A percentile compares a stretch with the other conserved stretches of the same genome.
Evolutionary conservation across 2,113 vertebrate species (phyloP).

Genomic region (Pelmatolapia mariae): DNA sequence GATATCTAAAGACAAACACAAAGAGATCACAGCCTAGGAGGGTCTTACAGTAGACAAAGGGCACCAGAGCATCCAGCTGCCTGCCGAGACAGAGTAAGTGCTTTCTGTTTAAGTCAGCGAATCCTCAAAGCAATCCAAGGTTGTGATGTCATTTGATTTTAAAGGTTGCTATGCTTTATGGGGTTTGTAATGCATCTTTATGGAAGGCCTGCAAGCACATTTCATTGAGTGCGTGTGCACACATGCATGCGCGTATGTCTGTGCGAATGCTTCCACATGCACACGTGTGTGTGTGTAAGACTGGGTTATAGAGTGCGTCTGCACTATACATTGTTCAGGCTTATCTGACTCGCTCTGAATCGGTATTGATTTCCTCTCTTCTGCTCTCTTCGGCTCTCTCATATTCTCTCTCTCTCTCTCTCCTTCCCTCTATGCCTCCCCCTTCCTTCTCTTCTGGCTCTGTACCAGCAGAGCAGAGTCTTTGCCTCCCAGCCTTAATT

Average conservation of each 20-base stretch:
- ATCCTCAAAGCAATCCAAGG: slow-evolving; percentile 67
- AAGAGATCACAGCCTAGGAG: background rate
- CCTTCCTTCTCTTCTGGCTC: slow-evolving; percentile 36
- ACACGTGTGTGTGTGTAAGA: slow-evolving; percentile 47
- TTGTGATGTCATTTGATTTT: slow-evolving; percentile 73
- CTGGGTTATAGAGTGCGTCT: slow-evolving; percentile 76
- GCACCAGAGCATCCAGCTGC: slow-evolving; percentile 33
- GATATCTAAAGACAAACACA: background rate
- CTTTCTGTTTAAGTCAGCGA: slow-evolving; percentile 69
- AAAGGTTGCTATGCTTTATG: slow-evolving; percentile 68
- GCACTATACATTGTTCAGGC: slow-evolving; percentile 77
- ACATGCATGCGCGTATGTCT: background rate
- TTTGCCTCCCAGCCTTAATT: slow-evolving; percentile 27
- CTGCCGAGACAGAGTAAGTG: slow-evolving; percentile 41
- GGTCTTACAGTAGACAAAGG: slow-evolving; percentile 49
- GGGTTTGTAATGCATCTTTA: slow-evolving; percentile 62
- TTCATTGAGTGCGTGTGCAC: background rate
- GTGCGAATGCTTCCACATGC: slow-evolving; percentile 22
- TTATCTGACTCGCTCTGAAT: slow-evolving; percentile 78
- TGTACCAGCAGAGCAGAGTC: slow-evolving; percentile 45
- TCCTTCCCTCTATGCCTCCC: slow-evolving; percentile 1
- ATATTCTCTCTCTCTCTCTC: slow-evolving; percentile 3
- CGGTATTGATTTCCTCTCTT: slow-evolving; percentile 75
- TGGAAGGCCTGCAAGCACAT: slow-evolving; percentile 43
- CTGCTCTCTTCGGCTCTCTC: slow-evolving; percentile 67